Evolutionary conservation across 1,140 invertebrate genomes (phyloP), one percentile per base, ranked within the genome.

Genomic region (Pissodes strobi): DNA sequence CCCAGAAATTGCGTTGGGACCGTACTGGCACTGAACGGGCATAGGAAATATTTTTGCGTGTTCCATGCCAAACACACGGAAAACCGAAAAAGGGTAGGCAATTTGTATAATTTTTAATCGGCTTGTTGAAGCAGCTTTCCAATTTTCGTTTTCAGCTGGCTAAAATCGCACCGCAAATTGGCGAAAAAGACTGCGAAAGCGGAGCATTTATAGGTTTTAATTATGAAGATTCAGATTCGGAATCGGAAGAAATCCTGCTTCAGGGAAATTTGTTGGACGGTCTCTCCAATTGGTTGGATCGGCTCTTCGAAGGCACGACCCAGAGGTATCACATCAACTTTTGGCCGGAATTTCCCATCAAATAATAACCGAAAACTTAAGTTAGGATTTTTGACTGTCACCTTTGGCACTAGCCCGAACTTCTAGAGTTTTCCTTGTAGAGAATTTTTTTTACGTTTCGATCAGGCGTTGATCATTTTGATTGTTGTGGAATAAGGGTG

Each of bases 1-100:
- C 92, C 94, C 2, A 88, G 93, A 71, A 98, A 98, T 82, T 98
- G 95, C 79, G 89, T 98, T 25, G 97, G 97, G 4, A 99, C 97
- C 17, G 96, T 99, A 23, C 80, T 99, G 17, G 92, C 95, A 1
- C 80, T 99, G 27, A 99, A 98, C 81, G 96, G 96, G 2, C 92
- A 95, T 79, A 83, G 95, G 46, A 95, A 95, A 80, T 98, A 98
- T 80, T 98, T 98, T 81, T 98, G 94, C 77, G 95, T 99, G 82
- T 99, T 97, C 81, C 96, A 99, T 81, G 94, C 95, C 27, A 97
- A 95, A 78, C 93, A 95, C 79, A 86, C 86, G 15, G 88, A 88
- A 46, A 68, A 27, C 8, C 37, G 22, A 19, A 49, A 43, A 15
- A 27, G 25, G 21, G 52, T 56, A 64, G 23, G 52, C 43, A 76